Evolutionary conservation across 2,113 vertebrate species (phyloP).

Genomic region (Ptilonorhynchus violaceus): DNA sequence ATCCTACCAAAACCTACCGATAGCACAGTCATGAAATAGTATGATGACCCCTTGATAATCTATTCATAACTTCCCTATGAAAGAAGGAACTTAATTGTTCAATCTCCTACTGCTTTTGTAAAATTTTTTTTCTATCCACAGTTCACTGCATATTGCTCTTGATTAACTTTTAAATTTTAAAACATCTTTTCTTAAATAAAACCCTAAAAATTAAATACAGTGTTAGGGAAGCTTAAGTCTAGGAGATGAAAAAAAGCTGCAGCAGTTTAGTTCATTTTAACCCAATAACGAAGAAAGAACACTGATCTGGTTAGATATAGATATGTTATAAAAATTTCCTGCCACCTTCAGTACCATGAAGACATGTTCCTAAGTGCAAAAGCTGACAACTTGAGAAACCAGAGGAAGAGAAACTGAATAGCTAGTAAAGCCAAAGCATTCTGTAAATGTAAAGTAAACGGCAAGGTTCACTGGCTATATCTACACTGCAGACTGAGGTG

Average conservation of each 20-base stretch:
- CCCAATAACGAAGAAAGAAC: background rate
- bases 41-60: background rate
- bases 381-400: background rate
- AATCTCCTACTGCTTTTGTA: background rate
- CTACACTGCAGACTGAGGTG: background rate
- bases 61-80: background rate
- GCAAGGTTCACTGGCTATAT: background rate
- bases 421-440: background rate
- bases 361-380: background rate
- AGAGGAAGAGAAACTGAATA: background rate
- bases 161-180: background rate
- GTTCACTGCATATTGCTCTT: background rate
- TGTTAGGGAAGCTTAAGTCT: background rate
- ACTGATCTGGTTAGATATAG: background rate
- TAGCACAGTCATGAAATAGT: background rate
- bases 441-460: background rate
- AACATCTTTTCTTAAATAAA: background rate
- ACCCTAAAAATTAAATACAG: background rate
- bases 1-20: background rate
- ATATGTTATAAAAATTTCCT: background rate
- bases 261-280: background rate
- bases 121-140: background rate
- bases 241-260: background rate
- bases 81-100: background rate
- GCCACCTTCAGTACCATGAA: background rate